These are phyloP conservation scores for Macrobrachium rosenbergii DNA, from an alignment of 1,140 invertebrate genomes.

Conservation along the genomic window DNA sequence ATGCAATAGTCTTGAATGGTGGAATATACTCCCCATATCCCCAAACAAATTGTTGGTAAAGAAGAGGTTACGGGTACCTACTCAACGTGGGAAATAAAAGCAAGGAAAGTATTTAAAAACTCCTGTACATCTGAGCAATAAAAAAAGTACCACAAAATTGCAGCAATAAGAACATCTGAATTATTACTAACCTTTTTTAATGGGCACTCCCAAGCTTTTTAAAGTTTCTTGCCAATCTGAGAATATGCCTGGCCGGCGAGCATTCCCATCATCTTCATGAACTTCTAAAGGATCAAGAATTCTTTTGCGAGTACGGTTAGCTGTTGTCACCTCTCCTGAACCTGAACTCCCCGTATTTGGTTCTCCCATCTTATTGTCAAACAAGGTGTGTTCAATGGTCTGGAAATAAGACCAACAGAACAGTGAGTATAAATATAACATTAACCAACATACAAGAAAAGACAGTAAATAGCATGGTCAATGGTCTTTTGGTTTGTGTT, in stretches of 20 bases:
- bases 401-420: too few relatives aligned
- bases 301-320: constrained; percentile 46
- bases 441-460: too few relatives aligned
- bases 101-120: neutral
- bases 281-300: constrained; percentile 51
- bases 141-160: neutral
- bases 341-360: neutral
- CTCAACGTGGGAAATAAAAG: too few relatives aligned
- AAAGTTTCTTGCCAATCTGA: constrained; percentile 54
- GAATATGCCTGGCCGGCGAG: constrained; percentile 40
- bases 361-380: constrained; percentile 14
- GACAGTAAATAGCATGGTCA: too few relatives aligned
- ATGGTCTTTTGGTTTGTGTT: too few relatives aligned
- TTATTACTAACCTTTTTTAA: constrained; percentile 40
- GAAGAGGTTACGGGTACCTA: too few relatives aligned
- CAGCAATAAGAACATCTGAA: neutral
- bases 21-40: too few relatives aligned
- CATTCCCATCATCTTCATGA: constrained; percentile 41
- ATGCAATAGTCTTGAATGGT: too few relatives aligned
- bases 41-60: too few relatives aligned
- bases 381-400: too few relatives aligned
- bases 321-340: constrained; percentile 20
- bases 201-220: constrained; percentile 48
- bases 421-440: too few relatives aligned
- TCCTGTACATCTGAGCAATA: neutral